Evolutionary conservation across 2,797 vertebrate species (phyloP), one percentile per base, ranked within the genome.

Genomic region (Neosilurus mollespiculum): DNA sequence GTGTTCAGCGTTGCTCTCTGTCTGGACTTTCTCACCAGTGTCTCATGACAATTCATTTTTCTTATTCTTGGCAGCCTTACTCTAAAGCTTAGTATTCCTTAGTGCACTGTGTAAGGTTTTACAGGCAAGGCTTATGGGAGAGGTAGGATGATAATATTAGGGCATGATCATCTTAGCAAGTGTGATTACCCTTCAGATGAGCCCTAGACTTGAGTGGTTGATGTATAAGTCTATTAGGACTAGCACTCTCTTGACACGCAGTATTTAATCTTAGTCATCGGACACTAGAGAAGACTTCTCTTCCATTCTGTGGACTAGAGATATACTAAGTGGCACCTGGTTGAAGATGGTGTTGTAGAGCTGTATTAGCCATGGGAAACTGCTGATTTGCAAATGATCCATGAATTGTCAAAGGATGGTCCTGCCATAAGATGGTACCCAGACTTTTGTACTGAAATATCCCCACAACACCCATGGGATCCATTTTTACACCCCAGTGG

Each of bases 41-140:
- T 43, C 43, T 30, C 30, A 71, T 84, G 62, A 22, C 8, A 43
- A 37, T 67, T 59, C 70, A 24, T n/a, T 66, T 24, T 83, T 85
- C 79, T 85, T 81, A 56, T 80, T 81, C 64, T 85, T 85, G 51
- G 83, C 83, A 83, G 53, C 16, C 37, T 61, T 54, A 15, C 80
- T 73, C 75, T 62, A 73, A 67, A 69, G 64, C 24, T 62, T 81
- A 10, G 79, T 73, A 70, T 6, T 77, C 62, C 70, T 56, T 37
- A 30, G 22, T 53, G 70, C 30, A 61, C 66, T 69, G 53, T 70
- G 73, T 79, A 81, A 80, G 70, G 78, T 64, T 83, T 64, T 77
- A 72, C 82, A 76, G 82, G 54, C 59, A 80, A 70, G 83, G 79
- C 83, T 80, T 77, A 76, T 58, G 9, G 14, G 72, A 78, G 80